Percentiles rank a stretch among this genome's conserved stretches.
These are phyloP conservation scores for Hydrolagus colliei DNA, from an alignment of 2,797 vertebrate genomes.

Conservation along the genomic window DNA sequence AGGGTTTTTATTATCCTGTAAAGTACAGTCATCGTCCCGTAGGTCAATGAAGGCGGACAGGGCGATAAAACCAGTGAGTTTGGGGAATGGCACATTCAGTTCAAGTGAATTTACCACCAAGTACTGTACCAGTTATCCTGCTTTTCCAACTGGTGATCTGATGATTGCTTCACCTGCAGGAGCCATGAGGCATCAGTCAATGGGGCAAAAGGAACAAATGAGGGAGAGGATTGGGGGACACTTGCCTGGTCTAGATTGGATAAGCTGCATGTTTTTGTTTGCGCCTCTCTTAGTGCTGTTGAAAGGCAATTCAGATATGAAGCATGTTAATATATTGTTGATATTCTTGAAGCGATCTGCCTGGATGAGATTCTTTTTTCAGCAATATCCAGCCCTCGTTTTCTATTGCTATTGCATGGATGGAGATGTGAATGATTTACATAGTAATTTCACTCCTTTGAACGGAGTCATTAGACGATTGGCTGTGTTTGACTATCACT, in stretches of 20 bases:
- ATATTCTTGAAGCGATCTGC: conserved; percentile 22
- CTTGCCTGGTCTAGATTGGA: too few species aligned
- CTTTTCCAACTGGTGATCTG: too few species aligned
- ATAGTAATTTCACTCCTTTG: conserved; percentile 30
- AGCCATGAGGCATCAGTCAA: neutral
- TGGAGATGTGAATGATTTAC: conserved; percentile 28
- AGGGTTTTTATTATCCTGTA: too few species aligned
- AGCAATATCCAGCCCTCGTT: conserved; percentile 1
- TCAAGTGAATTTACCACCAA: too few species aligned
- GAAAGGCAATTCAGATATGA: neutral
- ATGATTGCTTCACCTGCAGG: too few species aligned
- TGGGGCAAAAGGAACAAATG: neutral
- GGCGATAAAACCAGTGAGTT: too few species aligned
- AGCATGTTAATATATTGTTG: neutral
- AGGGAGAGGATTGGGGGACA: neutral
- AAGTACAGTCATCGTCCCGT: too few species aligned
- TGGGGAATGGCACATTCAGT: too few species aligned
- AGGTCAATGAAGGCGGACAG: too few species aligned
- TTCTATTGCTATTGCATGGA: conserved; percentile 17
- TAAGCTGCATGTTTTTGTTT: too few species aligned
- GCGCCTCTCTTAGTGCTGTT: neutral
- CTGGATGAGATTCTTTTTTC: neutral
- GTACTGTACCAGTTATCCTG: too few species aligned
- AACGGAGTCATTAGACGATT: conserved; percentile 29
- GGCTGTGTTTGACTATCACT: conserved; percentile 23